Base-by-base conservation (phyloP, 2,888 invertebrate genomes). In the Eilema depressum region DNA sequence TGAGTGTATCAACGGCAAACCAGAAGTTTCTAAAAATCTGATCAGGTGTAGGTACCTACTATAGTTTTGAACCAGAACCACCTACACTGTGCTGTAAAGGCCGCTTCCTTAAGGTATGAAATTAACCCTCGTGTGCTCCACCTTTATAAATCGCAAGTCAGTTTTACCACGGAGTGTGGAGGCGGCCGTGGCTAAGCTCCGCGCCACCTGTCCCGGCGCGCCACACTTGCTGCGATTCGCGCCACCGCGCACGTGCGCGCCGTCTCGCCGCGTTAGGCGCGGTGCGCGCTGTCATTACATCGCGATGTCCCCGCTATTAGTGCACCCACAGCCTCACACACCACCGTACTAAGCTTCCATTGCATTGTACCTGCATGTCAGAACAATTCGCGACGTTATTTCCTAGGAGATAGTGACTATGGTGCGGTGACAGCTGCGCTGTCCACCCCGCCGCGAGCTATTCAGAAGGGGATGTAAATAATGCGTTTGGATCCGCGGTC, bases 221-320 rank as follows among this genome's bases (percentile, higher is more conserved):
- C n/a, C n/a, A 63, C 73, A 75, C 63, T 25, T 68, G 73, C 66
- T 73, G 70, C 80, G 75, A 89, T 88, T 88, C 81, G 88, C 84
- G 78, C 62, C 89, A 85, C 88, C 85, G 73, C 83, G 81, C 81
- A 90, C 90, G 89, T 89, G 90, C 83, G 64, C 77, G 65, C 74
- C 17, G 64, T 28, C 28, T 20, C 33, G 57, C 25, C 69, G 47
- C 80, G 78, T 78, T 69, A 71, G 77, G 57, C 71, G 71, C 81
- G 81, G 73, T 70, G 72, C 86, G 85, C 84, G 79, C 84, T 77
- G 82, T 88, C 89, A 88, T 91, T 89, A 89, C 81, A 79, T 65
- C 80, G 78, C 86, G 66, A 89, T 88, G 82, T 86, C 75, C 86
- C 81, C 83, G 85, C 78, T 77, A 89, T 90, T 90, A 88, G 76